phyloP scores from a whole-genome alignment of 2,888 invertebrate genomes.

The Sphecodes monilicornis region DNA sequence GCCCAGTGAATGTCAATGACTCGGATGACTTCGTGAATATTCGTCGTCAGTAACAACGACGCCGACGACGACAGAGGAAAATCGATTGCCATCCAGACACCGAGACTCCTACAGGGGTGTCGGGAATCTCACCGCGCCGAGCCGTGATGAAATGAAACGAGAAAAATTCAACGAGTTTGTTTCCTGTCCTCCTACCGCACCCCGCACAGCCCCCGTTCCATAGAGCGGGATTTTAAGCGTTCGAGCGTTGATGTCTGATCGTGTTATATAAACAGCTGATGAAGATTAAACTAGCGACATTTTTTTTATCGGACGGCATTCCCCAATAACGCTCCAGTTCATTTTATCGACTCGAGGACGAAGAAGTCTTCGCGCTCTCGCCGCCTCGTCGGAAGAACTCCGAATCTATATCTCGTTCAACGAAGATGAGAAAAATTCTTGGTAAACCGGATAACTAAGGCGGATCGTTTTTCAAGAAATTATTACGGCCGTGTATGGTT shows the following conservation, averaged over 20 bases:
- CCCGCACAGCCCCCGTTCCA: not conserved
- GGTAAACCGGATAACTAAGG: not conserved
- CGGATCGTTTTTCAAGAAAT: not conserved
- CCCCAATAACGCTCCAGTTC: not conserved
- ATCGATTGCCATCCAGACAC: slow-evolving; percentile 76
- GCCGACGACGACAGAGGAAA: slow-evolving; percentile 75
- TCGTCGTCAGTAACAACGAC: slow-evolving; percentile 75
- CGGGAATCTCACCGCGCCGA: slow-evolving; percentile 63
- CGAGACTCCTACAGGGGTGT: slow-evolving; percentile 68
- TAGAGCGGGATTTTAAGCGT: slow-evolving; percentile 40
- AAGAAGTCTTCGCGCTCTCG: not conserved
- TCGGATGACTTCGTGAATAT: slow-evolving; percentile 81
- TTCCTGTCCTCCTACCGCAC: slow-evolving; percentile 13
- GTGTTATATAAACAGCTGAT: slow-evolving; percentile 23
- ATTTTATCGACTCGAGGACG: not conserved
- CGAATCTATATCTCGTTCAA: not conserved
- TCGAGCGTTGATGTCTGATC: slow-evolving; percentile 49
- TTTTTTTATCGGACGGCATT: slow-evolving; percentile 6
- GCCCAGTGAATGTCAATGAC: slow-evolving; percentile 82
- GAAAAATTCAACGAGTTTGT: slow-evolving; percentile 61
- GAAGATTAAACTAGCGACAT: slow-evolving; percentile 34
- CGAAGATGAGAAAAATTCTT: not conserved
- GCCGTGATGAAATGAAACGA: slow-evolving; percentile 54
- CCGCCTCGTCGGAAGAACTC: not conserved
- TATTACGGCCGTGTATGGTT: not conserved